Base-by-base conservation (phyloP, 2,888 invertebrate species). In the Drosophila ezoana region DNA sequence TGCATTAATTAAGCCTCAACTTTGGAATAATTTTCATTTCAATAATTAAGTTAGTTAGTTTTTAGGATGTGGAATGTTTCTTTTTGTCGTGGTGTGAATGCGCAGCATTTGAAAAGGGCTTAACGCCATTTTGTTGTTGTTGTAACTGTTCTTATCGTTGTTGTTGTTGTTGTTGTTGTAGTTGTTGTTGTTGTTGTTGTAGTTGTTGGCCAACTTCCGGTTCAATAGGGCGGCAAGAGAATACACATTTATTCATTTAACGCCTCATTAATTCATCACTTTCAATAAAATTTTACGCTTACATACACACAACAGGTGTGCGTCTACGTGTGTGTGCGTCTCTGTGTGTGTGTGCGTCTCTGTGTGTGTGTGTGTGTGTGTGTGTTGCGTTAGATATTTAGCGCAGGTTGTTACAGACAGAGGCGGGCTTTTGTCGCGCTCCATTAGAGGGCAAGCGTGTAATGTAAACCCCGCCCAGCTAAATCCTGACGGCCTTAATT, bases 191-290 rank as follows among this genome's bases (percentile, higher is more conserved):
- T 8, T 2, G 2, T 73, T 78, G 73, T 62, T 78, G 69, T 62
- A 43, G 74, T 72, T 68, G 70, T 66, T 28, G 72, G 78, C 67
- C 64, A 79, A 78, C 80, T 89, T 90, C 90, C 89, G 79, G 89
- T 88, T 89, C 89, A 89, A 70, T 90, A 89, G 90, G 87, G 90
- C 90, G 89, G 89, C 81, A 84, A 87, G 60, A 76, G 78, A 78
- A 76, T 70, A 78, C 76, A 80, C 74, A 83, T 81, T 75, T 85
- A 76, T 78, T 78, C 80, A 87, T 78, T 90, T 89, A 90, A 90
- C 89, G 90, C 87, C 80, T 90, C 90, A 89, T 89, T 89, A 90
- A 90, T 76, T 89, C 85, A 87, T 90, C 88, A 89, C 85, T 82
- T 88, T 81, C 81, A 88, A 90, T 87, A 67, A 87, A 81, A 88